Evolutionary conservation across 2,797 vertebrate genomes (phyloP).

Genomic region (Leucoraja ocellata): DNA sequence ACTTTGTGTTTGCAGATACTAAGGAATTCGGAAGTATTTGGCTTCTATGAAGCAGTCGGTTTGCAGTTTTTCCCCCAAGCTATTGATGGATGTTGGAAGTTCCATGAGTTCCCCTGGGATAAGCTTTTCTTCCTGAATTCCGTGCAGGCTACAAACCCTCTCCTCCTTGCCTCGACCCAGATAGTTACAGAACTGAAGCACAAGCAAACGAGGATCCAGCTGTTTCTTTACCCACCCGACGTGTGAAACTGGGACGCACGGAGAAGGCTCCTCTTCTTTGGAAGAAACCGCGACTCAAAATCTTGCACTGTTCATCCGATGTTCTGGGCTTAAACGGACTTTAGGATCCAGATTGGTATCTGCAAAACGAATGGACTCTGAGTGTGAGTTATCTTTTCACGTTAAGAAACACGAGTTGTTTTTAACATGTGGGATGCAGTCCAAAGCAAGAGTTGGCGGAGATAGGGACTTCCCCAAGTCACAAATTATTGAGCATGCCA

Average conservation of each 20-base stretch:
- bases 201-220: not conserved
- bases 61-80: not conserved
- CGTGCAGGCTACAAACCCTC: not conserved
- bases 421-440: not conserved
- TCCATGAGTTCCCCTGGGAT: not conserved
- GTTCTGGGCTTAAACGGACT: not conserved
- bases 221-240: too few relatives aligned
- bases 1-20: not conserved
- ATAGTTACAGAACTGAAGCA: not conserved
- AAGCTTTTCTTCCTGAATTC: not conserved
- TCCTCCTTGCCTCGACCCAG: not conserved
- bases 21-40: too few relatives aligned
- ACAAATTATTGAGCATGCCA: not conserved
- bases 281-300: not conserved
- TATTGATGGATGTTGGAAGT: not conserved
- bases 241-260: not conserved
- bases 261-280: too few relatives aligned
- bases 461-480: not conserved
- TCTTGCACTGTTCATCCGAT: not conserved
- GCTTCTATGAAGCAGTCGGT: conserved; percentile 15
- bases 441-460: not conserved
- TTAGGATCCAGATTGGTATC: not conserved
- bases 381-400: not conserved
- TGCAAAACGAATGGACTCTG: not conserved
- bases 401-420: not conserved